phyloP scores from a whole-genome alignment of 2,797 vertebrate species.

The Salarias fasciatus region DNA sequence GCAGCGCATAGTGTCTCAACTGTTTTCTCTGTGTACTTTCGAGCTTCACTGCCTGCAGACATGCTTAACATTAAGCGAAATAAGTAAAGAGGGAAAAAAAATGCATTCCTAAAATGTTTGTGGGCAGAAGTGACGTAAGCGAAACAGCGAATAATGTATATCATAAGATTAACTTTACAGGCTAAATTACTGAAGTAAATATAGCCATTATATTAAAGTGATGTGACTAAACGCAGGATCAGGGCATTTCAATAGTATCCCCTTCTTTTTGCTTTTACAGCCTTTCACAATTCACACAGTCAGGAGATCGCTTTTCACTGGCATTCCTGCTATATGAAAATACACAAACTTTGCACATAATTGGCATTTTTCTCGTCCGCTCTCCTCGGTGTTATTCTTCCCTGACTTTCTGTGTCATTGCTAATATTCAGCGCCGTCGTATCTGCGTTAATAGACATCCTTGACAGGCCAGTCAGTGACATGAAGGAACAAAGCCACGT shows the following conservation, averaged over 20 bases:
- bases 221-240: neutral
- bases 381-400: neutral
- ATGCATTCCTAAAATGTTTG: slow-evolving; percentile 26
- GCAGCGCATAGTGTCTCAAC: slow-evolving; percentile 46
- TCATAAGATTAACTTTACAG: slow-evolving; percentile 13
- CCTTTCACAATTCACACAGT: neutral
- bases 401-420: neutral
- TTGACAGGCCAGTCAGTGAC: slow-evolving; percentile 7
- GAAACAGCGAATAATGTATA: slow-evolving; percentile 4
- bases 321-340: neutral
- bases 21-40: slow-evolving; percentile 37
- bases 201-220: neutral
- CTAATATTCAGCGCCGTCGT: neutral
- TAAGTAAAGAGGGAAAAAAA: slow-evolving; percentile 25
- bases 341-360: neutral
- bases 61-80: slow-evolving; percentile 1
- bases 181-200: neutral
- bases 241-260: no score
- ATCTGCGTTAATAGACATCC: slow-evolving; percentile 11
- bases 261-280: neutral
- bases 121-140: slow-evolving; percentile 1
- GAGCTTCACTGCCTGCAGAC: slow-evolving; percentile 18
- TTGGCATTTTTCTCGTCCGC: neutral
- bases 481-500: slow-evolving; percentile 9
- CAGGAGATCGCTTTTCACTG: neutral